Evolutionary conservation across 2,888 invertebrate species (phyloP), one percentile per base, ranked within the genome.

Genomic region (Heteropelma amictum): DNA sequence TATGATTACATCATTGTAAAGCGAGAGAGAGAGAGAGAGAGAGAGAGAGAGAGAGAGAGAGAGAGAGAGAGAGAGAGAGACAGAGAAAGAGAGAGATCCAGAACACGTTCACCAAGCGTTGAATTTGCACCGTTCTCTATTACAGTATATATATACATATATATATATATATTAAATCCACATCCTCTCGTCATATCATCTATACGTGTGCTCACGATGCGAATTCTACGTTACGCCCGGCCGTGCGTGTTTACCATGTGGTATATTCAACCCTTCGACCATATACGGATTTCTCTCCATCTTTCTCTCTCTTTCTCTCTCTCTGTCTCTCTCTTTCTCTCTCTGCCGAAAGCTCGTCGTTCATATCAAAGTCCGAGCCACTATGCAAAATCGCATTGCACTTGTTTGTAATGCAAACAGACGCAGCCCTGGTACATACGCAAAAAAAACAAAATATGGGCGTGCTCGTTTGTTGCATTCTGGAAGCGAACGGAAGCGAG

Each of bases 1-100:
- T 83, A 80, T 85, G 85, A 86, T 87, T 87, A 85, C 85, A 84
- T 86, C 83, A 84, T 60, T 60, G 61, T 68, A 58, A 19, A 12
- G 33, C 19, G 61, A 28, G 17, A n/a, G 28, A n/a, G 61, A 8
- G 38, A 12, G 38, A 5, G 14, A 49, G 40, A 38, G 40, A 28
- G 40, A 23, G 28, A 12, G 2, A 17, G 49, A 7, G 26, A 45
- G 40, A 17, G 47, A 26, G 47, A 23, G 49, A 3, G 8, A 49
- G 40, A 10, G 30, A 21, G 56, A 23, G 67, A 14, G 53, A 33
- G 53, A 38, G 38, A 23, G 45, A 35, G 53, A 56, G 30, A 47
- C 33, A 47, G 26, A 35, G 35, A 28, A 14, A 47, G 40, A 28
- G 33, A 65, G 64, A 42, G 60, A 72, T 68, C 38, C 54, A 63